Evolutionary conservation across 1,140 invertebrate species (phyloP).

Genomic region (Temnothorax longispinosus): DNA sequence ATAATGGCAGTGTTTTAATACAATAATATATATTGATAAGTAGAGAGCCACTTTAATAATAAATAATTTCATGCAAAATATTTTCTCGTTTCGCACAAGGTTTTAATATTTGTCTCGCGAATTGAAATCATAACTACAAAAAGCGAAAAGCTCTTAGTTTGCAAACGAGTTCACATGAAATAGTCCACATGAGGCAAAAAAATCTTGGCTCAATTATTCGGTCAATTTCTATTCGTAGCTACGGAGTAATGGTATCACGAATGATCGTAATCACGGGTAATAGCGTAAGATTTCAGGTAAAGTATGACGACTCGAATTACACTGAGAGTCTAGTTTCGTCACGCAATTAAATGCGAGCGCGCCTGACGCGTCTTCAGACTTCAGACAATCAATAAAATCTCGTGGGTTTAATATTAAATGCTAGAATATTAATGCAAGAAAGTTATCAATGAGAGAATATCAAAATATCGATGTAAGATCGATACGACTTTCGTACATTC

Average conservation of each 20-base stretch:
- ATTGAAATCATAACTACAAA: not conserved
- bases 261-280: conserved; percentile 12
- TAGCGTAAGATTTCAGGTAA: conserved; percentile 41
- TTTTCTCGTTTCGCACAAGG: not conserved
- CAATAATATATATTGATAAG: not conserved
- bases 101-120: not conserved
- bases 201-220: not conserved
- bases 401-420: not conserved
- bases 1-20: not conserved
- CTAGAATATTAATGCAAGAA: not conserved
- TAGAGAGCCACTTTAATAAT: not conserved
- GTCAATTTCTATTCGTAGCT: not conserved
- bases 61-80: not conserved
- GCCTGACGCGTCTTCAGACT: not conserved
- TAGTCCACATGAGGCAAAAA: not conserved
- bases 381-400: not conserved
- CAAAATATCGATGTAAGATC: not conserved
- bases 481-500: not conserved
- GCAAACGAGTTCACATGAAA: not conserved
- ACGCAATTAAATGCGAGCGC: conserved; percentile 35
- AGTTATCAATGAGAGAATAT: not conserved
- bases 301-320: conserved; percentile 30
- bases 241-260: not conserved
- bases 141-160: not conserved
- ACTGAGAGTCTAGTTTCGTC: conserved; percentile 12